A percentile compares a stretch with the other conserved stretches of the same genome.
These are phyloP conservation scores for Caranx melampygus DNA, from an alignment of 2,113 vertebrate genomes.

Conservation along the genomic window DNA sequence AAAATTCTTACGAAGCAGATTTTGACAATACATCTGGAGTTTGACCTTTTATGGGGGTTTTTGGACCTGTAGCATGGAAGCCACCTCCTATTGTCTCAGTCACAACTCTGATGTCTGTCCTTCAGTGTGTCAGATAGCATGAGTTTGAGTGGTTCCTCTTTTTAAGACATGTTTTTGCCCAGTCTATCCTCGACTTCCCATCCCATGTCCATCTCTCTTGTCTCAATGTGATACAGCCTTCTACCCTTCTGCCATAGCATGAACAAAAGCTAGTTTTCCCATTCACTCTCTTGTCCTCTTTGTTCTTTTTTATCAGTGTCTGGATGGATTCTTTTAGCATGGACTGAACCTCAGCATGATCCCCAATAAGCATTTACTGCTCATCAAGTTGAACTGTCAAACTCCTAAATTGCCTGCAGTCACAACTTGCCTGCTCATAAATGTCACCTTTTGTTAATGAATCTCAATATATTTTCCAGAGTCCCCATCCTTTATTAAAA, in stretches of 20 bases:
- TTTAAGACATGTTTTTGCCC: not conserved
- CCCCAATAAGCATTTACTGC: not conserved
- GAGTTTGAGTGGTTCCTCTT: slow-evolving; percentile 19
- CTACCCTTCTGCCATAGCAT: not conserved
- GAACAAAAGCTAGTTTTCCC: not conserved
- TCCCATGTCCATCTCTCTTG: not conserved
- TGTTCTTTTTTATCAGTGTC: not conserved
- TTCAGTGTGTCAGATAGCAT: slow-evolving; percentile 23
- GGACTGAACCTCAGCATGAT: slow-evolving; percentile 53
- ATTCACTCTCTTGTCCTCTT: not conserved
- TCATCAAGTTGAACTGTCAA: not conserved
- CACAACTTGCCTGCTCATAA: slow-evolving; percentile 30
- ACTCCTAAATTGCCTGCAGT: not conserved
- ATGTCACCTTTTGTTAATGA: slow-evolving; percentile 73
- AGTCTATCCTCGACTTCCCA: not conserved
- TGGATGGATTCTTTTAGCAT: slow-evolving; percentile 40
- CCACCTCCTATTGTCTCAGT: not conserved
- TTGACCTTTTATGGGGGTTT: not conserved
- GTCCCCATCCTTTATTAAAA: slow-evolving; percentile 91
- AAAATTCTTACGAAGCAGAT: not conserved
- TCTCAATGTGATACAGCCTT: not conserved
- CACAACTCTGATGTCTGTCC: not conserved
- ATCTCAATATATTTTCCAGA: slow-evolving; percentile 84
- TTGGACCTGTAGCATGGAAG: slow-evolving; percentile 12
- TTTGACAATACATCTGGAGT: not conserved